Evolutionary conservation across 2,113 vertebrate species (phyloP), one percentile per base, ranked within the genome.

Genomic region (Aix galericulata): DNA sequence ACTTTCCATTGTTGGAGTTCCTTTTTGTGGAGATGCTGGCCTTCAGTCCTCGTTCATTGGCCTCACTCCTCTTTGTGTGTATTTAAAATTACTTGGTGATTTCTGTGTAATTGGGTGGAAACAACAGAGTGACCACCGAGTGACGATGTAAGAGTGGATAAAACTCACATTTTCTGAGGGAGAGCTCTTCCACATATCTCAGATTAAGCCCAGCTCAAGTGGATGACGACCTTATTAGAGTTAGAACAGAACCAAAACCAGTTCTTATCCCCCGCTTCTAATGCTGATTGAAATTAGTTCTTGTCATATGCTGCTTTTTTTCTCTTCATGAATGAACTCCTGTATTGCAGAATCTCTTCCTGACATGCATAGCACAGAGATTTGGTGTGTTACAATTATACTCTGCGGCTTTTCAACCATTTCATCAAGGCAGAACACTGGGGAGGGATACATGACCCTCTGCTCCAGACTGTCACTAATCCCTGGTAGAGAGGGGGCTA

Each of bases 161-260:
- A 50, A 69, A 40, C 60, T 88, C 34, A 1, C 0, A 0, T 66
- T 81, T 66, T 32, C 64, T 31, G 31, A 79, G 7, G 13, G 2
- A 48, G 8, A 22, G 9, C 3, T 72, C 75, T 23, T 27, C 63
- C 14, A 26, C 0, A 0, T 22, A 13, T 26, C 18, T 73, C 55
- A 34, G 17, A 11, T 17, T 32, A 42, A 58, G 17, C 23, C 21
- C 6, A 56, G 4, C 16, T 20, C 0, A 66, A 52, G 15, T 4
- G 15, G 42, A 26, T 36, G 7, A n/a, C 32, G 1, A 0, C 20
- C n/a, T 8, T 31, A 0, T 9, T 31, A n/a, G 20, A 32, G 68
- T 38, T 34, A 73, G 46, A 60, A 67, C 32, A 77, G 32, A 64
- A 59, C 2, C 34, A 25, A 75, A 58, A 71, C 58, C 0, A 2